Percentiles rank a stretch among this genome's conserved stretches.
These are phyloP conservation scores for Gordius sp. DNA, from an alignment of 2,888 invertebrate species.

Conservation along the genomic window DNA sequence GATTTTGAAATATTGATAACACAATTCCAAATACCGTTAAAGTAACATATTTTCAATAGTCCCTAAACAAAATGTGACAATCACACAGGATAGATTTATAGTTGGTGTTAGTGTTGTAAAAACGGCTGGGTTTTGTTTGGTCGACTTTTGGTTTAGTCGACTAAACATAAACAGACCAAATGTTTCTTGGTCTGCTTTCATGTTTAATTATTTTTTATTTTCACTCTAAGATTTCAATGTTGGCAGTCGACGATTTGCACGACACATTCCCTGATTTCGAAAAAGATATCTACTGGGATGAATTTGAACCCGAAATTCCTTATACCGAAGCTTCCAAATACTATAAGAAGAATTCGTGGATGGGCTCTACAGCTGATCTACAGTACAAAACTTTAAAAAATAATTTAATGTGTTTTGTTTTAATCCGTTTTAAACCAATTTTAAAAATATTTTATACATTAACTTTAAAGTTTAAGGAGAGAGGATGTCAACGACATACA, in stretches of 20 bases:
- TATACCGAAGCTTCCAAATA: constrained; percentile 8
- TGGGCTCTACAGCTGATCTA: constrained; percentile 8
- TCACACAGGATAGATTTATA: no score
- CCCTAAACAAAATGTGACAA: no score
- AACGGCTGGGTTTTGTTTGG: no score
- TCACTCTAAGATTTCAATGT: constrained; percentile 4
- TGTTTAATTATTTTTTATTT: no score
- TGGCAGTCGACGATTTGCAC: constrained; percentile 1
- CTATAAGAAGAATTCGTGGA: constrained; percentile 7
- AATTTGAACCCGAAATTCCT: not conserved
- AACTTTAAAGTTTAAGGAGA: not conserved
- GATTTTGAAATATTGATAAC: no score
- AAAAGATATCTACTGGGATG: constrained; percentile 11
- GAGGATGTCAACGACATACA: constrained; percentile 6
- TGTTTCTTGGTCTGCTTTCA: no score
- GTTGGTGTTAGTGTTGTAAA: no score
- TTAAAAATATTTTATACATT: not conserved
- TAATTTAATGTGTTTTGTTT: not conserved
- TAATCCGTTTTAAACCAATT: not conserved
- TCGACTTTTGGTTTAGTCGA: no score
- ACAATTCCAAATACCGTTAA: no score
- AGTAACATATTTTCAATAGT: no score
- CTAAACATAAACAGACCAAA: no score
- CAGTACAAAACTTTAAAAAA: not conserved
- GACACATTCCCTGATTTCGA: constrained; percentile 6